These are phyloP conservation scores for Melipona bicolor DNA, from an alignment of 2,888 invertebrate genomes.

Conservation along the genomic window DNA sequence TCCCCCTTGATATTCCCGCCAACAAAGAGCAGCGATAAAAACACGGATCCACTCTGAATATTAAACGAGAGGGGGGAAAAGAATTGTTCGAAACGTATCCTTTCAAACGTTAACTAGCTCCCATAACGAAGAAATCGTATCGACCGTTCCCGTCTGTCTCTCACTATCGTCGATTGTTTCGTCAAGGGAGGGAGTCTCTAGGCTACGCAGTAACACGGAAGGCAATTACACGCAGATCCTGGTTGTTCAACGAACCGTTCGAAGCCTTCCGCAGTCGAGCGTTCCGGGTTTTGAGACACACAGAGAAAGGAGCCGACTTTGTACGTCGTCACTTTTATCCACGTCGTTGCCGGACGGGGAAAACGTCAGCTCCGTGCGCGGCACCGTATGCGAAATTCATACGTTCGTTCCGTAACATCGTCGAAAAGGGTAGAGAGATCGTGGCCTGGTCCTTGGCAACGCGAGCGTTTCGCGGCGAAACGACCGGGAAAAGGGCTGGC, in stretches of 20 bases:
- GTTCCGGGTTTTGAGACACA: background rate
- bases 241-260: conserved; percentile 13
- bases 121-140: background rate
- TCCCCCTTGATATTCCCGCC: background rate
- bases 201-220: background rate
- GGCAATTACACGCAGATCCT: conserved; percentile 1
- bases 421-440: background rate
- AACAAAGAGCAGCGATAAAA: background rate
- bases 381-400: conserved; percentile 58
- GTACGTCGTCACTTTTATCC: conserved; percentile 38
- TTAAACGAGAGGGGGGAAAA: background rate
- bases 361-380: conserved; percentile 43
- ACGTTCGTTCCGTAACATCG: conserved; percentile 32
- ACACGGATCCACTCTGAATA: background rate
- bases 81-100: background rate
- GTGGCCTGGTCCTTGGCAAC: background rate
- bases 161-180: background rate
- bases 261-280: background rate
- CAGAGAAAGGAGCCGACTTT: conserved; percentile 41
- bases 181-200: background rate
- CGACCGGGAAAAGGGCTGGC: background rate
- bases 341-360: conserved; percentile 27
- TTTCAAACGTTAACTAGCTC: background rate
- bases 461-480: conserved; percentile 17
- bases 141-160: background rate